Evolutionary conservation across 2,113 vertebrate species (phyloP), one percentile per base, ranked within the genome.

Genomic region (Salvelinus namaycush): DNA sequence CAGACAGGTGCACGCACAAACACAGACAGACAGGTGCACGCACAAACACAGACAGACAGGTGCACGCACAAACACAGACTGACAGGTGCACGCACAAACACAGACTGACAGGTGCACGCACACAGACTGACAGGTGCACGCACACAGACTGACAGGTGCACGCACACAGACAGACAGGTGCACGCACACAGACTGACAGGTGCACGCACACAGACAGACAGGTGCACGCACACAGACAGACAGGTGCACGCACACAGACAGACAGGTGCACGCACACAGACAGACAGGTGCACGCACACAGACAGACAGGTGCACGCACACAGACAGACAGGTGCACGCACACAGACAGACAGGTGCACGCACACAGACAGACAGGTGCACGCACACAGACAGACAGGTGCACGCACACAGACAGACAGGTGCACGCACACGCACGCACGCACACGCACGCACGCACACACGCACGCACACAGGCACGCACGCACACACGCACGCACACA

Each of bases 101-200:
- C 76, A 70, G 68, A 73, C 44, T 13, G 44, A 69, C 11, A n/a
- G n/a, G n/a, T n/a, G 6, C 67, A 26, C n/a, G 73, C 78, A 70
- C n/a, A n/a, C 31, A n/a, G 2, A 27, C 27, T 3, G 27, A 27
- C 27, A n/a, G n/a, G n/a, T n/a, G 1, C 59, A 31, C 51, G n/a
- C 49, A 51, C n/a, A n/a, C 18, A 27, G 68, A 73, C 44, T 11
- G 31, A 65, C 11, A n/a, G n/a, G n/a, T n/a, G 5, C 67, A 26
- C n/a, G 70, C 29, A 44, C n/a, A n/a, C 67, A 48, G 24, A 24
- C 26, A 27, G 1, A 27, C 26, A 2, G n/a, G n/a, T n/a, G 24
- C 1, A 29, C 29, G 3, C 29, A 4, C 27, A 27, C 27, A n/a
- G n/a, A n/a, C n/a, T n/a, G n/a, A n/a, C n/a, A n/a, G n/a, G n/a